A percentile compares a stretch with the other conserved stretches of the same genome.
Evolutionary conservation across 2,888 invertebrate genomes (phyloP).

Genomic region (Neoscelio sp.): DNA sequence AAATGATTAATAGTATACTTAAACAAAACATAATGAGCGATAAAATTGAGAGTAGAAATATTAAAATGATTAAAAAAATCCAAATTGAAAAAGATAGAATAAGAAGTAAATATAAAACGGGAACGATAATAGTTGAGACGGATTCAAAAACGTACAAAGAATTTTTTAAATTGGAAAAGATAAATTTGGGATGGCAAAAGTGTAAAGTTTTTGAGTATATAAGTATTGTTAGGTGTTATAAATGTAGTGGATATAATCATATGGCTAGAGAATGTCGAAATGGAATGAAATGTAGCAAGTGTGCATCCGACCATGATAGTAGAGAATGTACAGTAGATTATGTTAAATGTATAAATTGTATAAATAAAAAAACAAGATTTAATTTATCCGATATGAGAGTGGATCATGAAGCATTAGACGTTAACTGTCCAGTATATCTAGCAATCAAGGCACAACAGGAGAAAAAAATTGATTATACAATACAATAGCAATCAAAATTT

Average conservation of each 20-base stretch:
- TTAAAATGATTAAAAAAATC: constrained; percentile 7
- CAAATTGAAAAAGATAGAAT: background rate
- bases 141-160: constrained; percentile 11
- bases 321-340: background rate
- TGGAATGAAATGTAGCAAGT: constrained; percentile 9
- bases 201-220: constrained; percentile 4
- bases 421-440: no score
- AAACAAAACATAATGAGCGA: constrained; percentile 7
- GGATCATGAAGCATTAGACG: no score
- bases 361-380: background rate
- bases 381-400: no score
- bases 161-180: background rate
- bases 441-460: no score
- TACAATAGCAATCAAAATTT: no score
- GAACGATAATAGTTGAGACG: background rate
- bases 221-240: constrained; percentile 10
- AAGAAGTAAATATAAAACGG: background rate
- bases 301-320: background rate
- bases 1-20: background rate
- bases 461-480: no score
- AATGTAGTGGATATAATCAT: constrained; percentile 23
- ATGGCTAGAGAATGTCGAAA: background rate
- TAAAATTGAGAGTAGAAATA: background rate
- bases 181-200: constrained; percentile 25
- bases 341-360: no score